Evolutionary conservation across 2,888 invertebrate genomes (phyloP), one percentile per base, ranked within the genome.

Genomic region (Glyphotaelius pellucidus): DNA sequence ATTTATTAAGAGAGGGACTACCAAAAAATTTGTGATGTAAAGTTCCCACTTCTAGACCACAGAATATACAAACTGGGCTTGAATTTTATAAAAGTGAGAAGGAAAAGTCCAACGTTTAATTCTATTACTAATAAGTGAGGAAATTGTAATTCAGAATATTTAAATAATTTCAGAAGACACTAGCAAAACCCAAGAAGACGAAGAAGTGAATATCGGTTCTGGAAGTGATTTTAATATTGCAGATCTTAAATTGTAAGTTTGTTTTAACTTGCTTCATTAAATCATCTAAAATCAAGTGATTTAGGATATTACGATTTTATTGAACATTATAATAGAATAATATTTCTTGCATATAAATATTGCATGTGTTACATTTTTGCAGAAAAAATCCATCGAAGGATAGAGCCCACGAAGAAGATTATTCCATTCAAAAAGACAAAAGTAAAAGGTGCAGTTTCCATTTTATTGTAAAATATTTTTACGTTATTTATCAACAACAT

Each of bases 161-260:
- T 30, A 12, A 52, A 52, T 87, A 30, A 32, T 90, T 90, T 84
- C 30, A 91, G 91, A 35, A 35, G 91, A 91, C 31, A 38, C 14
- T 2, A 52, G 52, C 30, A 90, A 90, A 80, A 47, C 52, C 42
- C 87, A 19, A 30, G 80, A 86, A 87, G 91, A 91, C 3, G 89
- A 92, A 31, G 92, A 92, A 88, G 25, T 88, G 30, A 90, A 92
- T 32, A 19, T 35, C n/a, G 90, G 90, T n/a, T 25, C 38, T 30
- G 79, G 32, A 80, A 79, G 88, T 31, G 91, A 92, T 80, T 52
- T 80, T 7, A 84, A 86, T 38, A 32, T 38, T 25, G 32, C 81
- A 30, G 89, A 91, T 52, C 25, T 52, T 30, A 91, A 91, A 89
- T 32, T 32, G 91, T 91, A 91, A 52, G 88, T 91, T n/a, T 80